A percentile compares a stretch with the other conserved stretches of the same genome.
Evolutionary conservation across 2,113 vertebrate genomes (phyloP).

Genomic region (Dasyurus viverrinus): DNA sequence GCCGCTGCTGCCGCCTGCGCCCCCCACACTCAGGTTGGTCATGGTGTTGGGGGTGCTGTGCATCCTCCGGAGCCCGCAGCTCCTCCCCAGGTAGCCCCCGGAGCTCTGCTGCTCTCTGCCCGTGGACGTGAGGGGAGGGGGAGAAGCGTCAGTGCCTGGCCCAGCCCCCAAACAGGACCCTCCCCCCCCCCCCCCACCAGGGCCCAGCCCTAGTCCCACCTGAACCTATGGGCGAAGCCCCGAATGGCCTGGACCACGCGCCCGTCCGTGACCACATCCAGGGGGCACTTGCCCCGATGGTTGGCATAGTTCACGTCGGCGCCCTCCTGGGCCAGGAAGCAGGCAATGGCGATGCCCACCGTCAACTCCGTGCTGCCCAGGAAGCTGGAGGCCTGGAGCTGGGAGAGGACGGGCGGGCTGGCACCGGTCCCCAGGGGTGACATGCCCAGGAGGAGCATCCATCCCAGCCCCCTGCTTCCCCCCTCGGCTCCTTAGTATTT

Average conservation of each 20-base stretch:
- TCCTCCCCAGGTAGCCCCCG: slow-evolving; percentile 80
- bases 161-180: background rate
- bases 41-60: slow-evolving; percentile 95
- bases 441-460: too few species aligned
- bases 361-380: slow-evolving; percentile 91
- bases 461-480: slow-evolving; percentile 5
- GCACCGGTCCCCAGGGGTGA: background rate
- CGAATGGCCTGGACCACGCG: slow-evolving; percentile 90
- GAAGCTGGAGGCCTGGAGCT: slow-evolving; percentile 93
- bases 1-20: slow-evolving; percentile 54
- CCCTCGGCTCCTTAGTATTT: background rate
- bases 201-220: slow-evolving; percentile 78
- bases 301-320: slow-evolving; percentile 95
- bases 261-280: slow-evolving; percentile 91
- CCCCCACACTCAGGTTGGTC: slow-evolving; percentile 91
- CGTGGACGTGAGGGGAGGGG: background rate
- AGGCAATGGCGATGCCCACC: slow-evolving; percentile 91
- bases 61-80: slow-evolving; percentile 87
- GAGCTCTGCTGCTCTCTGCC: slow-evolving; percentile 89
- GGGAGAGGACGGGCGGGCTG: background rate
- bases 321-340: slow-evolving; percentile 95
- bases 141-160: background rate
- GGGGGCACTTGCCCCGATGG: slow-evolving; percentile 93
- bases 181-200: background rate
- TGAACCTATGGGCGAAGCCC: slow-evolving; percentile 94